Evolutionary conservation across 2,113 vertebrate genomes (phyloP).

Genomic region (Epinephelus lanceolatus): DNA sequence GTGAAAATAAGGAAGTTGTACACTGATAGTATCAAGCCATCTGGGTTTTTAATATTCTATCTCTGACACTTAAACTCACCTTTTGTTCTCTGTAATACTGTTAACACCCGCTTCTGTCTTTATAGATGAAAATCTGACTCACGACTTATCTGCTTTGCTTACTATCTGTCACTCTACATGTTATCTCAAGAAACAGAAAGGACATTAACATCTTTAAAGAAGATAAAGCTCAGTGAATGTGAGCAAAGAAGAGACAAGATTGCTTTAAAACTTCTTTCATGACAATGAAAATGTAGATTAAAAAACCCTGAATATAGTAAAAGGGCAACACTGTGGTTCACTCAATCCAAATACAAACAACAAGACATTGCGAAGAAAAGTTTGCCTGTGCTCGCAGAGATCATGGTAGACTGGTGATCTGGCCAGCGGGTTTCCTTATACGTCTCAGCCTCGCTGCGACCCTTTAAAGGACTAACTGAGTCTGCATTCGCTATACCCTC

Average conservation of each 20-base stretch:
- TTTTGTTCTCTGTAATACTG: background rate
- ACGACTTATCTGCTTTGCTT: constrained; percentile 24
- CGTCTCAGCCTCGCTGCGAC: background rate
- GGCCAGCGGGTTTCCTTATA: background rate
- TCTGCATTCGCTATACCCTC: constrained; percentile 6
- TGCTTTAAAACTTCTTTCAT: background rate
- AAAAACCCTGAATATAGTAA: background rate
- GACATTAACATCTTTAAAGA: background rate
- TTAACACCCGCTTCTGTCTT: background rate
- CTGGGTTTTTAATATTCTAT: constrained; percentile 14
- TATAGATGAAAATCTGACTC: constrained; percentile 18
- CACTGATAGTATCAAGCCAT: background rate
- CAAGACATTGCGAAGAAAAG: background rate
- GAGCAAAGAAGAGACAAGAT: background rate
- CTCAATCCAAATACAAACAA: background rate
- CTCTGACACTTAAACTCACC: background rate
- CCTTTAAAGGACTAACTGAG: background rate
- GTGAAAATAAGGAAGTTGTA: background rate
- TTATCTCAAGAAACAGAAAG: constrained; percentile 17
- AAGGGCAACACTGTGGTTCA: background rate
- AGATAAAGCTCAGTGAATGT: background rate
- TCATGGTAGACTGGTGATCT: background rate
- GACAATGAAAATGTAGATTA: background rate
- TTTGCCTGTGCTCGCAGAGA: background rate
- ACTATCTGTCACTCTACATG: constrained; percentile 1